Base-by-base conservation (phyloP, 1,140 invertebrate genomes). In the Drosophila nebulosa region DNA sequence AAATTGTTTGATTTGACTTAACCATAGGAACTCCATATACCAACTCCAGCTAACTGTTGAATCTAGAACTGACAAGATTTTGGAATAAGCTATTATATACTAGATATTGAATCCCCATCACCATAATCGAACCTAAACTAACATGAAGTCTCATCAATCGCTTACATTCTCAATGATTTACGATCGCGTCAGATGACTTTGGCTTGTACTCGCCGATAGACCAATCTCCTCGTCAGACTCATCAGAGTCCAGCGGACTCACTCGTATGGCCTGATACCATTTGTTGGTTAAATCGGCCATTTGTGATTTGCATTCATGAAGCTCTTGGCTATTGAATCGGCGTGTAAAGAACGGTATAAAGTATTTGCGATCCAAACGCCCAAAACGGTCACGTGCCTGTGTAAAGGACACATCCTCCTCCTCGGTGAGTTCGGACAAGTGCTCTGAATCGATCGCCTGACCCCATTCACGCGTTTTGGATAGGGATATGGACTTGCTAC, bases 401-500 rank as follows among this genome's bases (percentile, higher is more conserved):
- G 92, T 92, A 69, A 93, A 94, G 51, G 92, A 92, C 0, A 94
- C 93, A 92, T 94, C 95, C 92, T 99, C 98, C 86, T 98, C 97
- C 92, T 99, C 98, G 0, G 98, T 99, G 9, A 98, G 94, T 92
- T 99, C 98, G 3, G 98, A 99, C 51, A 99, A 91, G 92, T 98
- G 97, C 91, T 99, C 98, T 0, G 98, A 98, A 92, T 99, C 98
- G 39, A 99, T 97, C 5, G 98, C 95, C 92, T 98, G 97, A 18
- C 98, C 98, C 97, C 97, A 98, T 94, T 99, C 98, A 92, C 97
- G 96, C 0, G 98, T 99, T 94, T 99, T 99, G 78, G 97, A 98
- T 26, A 99, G 92, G 30, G 97, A 97, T 52, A 99, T 95, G 92
- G 97, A 97, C 90, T 96, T 96, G 56, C 96, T 94, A 64, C 94